Conservation (phyloP, 2,888 invertebrate genomes). For the Troides oblongomaculatus region DNA sequence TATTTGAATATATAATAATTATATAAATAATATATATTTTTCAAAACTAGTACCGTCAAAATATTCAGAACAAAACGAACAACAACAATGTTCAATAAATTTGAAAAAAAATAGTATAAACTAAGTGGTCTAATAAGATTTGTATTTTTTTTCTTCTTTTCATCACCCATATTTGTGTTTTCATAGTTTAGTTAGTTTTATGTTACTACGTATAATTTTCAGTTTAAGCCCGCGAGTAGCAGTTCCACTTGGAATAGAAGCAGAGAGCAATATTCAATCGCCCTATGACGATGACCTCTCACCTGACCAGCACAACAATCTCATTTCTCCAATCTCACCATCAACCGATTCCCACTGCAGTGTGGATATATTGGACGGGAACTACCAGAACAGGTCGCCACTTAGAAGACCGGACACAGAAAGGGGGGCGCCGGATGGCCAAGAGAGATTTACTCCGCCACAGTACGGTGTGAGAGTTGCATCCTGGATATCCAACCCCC, state of each 20-base stretch:
- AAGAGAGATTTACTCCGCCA: constrained; percentile 69
- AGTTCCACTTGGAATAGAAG: constrained; percentile 50
- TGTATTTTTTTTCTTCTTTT: no score
- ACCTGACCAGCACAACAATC: constrained; percentile 42
- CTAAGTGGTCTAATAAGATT: no score
- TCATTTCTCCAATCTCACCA: constrained; percentile 49
- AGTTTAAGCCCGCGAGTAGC: constrained; percentile 51
- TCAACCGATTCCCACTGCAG: constrained; percentile 58
- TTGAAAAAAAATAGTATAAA: no score
- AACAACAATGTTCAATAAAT: no score
- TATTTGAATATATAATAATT: no score
- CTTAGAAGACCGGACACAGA: constrained; percentile 53
- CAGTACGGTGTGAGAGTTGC: constrained; percentile 66
- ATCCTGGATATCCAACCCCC: constrained; percentile 66
- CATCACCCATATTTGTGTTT: no score
- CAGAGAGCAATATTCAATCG: constrained; percentile 44
- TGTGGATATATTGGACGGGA: constrained; percentile 47
- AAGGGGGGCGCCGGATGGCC: constrained; percentile 71
- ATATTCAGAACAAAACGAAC: no score
- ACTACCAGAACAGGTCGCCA: constrained; percentile 42
- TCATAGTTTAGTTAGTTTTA: no score
- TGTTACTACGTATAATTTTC: constrained; percentile 32
- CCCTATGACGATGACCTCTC: constrained; percentile 51
- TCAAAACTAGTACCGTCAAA: no score
- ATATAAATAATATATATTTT: no score